Percentiles rank a stretch among this genome's conserved stretches.
Evolutionary conservation across 2,888 invertebrate species (phyloP).

Genomic region (Flexamia atlantica): DNA sequence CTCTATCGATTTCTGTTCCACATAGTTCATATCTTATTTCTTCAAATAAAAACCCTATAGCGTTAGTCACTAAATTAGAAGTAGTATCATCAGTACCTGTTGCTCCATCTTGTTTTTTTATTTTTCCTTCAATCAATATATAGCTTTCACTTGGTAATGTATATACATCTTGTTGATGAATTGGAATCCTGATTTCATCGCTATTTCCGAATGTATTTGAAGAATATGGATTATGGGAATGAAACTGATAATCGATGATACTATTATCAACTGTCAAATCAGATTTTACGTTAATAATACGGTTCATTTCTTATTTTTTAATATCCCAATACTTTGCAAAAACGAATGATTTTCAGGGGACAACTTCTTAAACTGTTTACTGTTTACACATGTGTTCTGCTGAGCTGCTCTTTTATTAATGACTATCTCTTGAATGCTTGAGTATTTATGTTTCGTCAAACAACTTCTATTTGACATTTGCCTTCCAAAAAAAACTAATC

Average conservation of each 20-base stretch:
- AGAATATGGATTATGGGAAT: slow-evolving; percentile 21
- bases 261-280: slow-evolving; percentile 12
- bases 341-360: not conserved
- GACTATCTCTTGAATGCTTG: not conserved
- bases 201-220: slow-evolving; percentile 25
- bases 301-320: not conserved
- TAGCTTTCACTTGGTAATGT: slow-evolving; percentile 2
- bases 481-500: not conserved
- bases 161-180: not conserved
- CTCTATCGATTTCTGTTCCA: slow-evolving; percentile 1
- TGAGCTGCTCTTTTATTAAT: not conserved
- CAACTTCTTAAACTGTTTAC: not conserved
- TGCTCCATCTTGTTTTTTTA: not conserved
- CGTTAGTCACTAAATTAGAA: not conserved
- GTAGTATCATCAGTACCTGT: not conserved
- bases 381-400: not conserved
- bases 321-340: not conserved
- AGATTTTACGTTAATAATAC: not conserved
- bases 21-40: not conserved
- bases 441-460: not conserved
- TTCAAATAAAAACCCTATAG: not conserved
- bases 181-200: slow-evolving; percentile 37
- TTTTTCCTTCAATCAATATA: not conserved
- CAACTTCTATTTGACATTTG: not conserved
- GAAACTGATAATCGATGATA: slow-evolving; percentile 8